Conservation (phyloP, 2,888 invertebrate species). For the Philonicus albiceps region DNA sequence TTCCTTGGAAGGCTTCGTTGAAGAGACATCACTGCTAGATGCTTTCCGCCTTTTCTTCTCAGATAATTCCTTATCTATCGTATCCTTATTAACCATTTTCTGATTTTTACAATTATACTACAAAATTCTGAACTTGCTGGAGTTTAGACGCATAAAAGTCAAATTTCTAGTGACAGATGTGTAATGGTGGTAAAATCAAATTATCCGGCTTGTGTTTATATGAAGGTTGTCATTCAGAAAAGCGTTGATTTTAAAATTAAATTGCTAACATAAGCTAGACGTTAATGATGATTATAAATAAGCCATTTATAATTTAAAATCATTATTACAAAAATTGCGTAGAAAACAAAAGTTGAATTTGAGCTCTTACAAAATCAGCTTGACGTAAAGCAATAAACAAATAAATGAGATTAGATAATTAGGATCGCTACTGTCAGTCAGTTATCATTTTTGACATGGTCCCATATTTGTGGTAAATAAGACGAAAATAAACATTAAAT, state of each 20-base stretch:
- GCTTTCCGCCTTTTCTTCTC: slow-evolving; percentile 47
- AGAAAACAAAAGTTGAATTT: too few species aligned
- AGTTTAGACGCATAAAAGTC: neutral
- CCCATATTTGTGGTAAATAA: neutral
- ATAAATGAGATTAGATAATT: too few species aligned
- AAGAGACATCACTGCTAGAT: slow-evolving; percentile 29
- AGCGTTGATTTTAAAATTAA: too few species aligned
- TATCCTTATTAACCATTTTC: slow-evolving; percentile 47
- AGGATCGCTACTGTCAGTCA: neutral
- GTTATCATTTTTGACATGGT: neutral
- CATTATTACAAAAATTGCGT: too few species aligned
- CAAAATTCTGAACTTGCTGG: neutral
- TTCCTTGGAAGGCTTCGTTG: slow-evolving; percentile 45
- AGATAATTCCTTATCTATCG: slow-evolving; percentile 42
- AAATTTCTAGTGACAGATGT: neutral
- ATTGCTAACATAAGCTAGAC: too few species aligned
- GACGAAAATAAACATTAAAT: neutral
- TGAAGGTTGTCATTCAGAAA: too few species aligned
- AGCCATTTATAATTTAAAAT: too few species aligned
- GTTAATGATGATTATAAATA: too few species aligned
- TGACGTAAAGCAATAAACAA: neutral
- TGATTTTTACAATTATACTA: neutral
- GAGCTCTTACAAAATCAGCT: too few species aligned
- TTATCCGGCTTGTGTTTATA: too few species aligned
- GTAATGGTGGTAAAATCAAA: neutral